These are phyloP conservation scores for Clarias gariepinus DNA, from an alignment of 2,113 vertebrate genomes.

Conservation along the genomic window DNA sequence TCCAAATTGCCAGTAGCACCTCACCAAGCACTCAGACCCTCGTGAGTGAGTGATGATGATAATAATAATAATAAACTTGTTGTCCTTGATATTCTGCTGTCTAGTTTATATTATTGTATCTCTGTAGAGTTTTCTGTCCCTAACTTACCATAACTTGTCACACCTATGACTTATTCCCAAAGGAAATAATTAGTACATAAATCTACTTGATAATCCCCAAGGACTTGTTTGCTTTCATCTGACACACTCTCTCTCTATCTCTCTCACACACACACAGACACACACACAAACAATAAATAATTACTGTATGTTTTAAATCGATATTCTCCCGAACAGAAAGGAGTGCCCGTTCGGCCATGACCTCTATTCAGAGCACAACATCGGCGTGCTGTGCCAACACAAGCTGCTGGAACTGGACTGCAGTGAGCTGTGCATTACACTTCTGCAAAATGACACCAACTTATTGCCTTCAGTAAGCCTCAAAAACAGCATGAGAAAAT, in stretches of 20 bases:
- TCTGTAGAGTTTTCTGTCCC: neutral
- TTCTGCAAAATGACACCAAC: slow-evolving; percentile 42
- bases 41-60: too few species aligned
- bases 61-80: too few species aligned
- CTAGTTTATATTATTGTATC: neutral
- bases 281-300: neutral
- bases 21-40: too few species aligned
- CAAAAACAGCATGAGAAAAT: neutral
- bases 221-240: too few species aligned
- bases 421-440: slow-evolving; percentile 27
- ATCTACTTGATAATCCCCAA: neutral
- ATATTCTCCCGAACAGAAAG: slow-evolving; percentile 4
- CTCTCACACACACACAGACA: neutral
- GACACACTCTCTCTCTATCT: too few species aligned
- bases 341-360: slow-evolving; percentile 37
- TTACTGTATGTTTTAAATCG: neutral
- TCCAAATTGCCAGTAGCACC: too few species aligned
- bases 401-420: slow-evolving; percentile 24
- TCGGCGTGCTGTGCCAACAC: slow-evolving; percentile 22
- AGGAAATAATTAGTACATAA: neutral
- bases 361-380: slow-evolving; percentile 37
- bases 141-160: neutral
- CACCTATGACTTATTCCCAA: neutral
- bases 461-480: slow-evolving; percentile 41
- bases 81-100: neutral